Conservation (phyloP, 2,113 vertebrate species). For the Heptranchias perlo region DNA sequence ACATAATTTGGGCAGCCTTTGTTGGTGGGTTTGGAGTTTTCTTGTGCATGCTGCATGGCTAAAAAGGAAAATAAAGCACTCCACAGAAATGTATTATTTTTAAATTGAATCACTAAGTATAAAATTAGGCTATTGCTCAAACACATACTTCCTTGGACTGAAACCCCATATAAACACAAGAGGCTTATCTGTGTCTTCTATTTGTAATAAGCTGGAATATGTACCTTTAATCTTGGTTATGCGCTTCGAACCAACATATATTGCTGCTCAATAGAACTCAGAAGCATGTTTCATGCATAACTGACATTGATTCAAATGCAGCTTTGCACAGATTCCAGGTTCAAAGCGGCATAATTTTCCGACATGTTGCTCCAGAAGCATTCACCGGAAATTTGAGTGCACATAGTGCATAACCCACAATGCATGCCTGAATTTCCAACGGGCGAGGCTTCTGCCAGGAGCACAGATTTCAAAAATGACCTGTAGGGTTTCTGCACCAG, state of each 20-base stretch:
- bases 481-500: not conserved
- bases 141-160: not conserved
- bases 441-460: not conserved
- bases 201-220: not conserved
- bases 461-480: not conserved
- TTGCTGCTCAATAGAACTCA: not conserved
- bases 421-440: not conserved
- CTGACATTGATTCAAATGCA: not conserved
- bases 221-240: not conserved
- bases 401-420: not conserved
- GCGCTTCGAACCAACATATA: not conserved
- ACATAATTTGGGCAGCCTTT: no score
- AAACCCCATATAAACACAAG: not conserved
- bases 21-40: not conserved
- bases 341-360: not conserved
- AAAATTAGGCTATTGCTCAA: not conserved
- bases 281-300: not conserved
- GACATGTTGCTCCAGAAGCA: not conserved
- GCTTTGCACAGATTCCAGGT: not conserved
- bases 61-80: not conserved
- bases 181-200: not conserved
- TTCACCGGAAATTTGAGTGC: not conserved
- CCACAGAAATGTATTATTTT: not conserved
- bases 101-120: not conserved
- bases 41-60: not conserved